A percentile compares a stretch with the other conserved stretches of the same genome.
phyloP scores from a whole-genome alignment of 2,888 invertebrate genomes.

The Creontiades dilutus region DNA sequence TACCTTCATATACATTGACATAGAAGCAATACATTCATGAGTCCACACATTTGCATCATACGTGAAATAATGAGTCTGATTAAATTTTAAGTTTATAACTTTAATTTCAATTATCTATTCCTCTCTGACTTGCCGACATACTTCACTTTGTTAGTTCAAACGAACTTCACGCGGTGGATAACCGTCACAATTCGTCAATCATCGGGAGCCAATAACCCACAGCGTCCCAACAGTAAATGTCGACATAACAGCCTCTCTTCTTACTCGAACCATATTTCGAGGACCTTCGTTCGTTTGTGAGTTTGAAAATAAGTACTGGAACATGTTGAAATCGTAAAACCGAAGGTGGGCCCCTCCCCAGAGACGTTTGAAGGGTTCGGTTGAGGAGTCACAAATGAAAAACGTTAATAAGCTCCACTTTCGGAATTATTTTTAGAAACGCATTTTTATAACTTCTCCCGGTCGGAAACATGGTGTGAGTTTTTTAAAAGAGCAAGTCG shows the following conservation, averaged over 20 bases:
- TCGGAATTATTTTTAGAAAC: constrained; percentile 13
- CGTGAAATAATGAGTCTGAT: no score
- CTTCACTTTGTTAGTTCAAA: no score
- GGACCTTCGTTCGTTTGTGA: neutral
- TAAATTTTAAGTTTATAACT: no score
- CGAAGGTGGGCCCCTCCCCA: neutral
- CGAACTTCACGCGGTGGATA: no score
- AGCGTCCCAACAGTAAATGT: neutral
- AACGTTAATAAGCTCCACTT: constrained; percentile 1
- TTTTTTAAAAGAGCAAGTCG: neutral
- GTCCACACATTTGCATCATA: no score
- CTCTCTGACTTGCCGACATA: no score
- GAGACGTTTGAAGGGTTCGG: constrained; percentile 16
- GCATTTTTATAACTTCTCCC: constrained; percentile 13
- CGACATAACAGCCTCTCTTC: neutral
- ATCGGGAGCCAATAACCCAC: neutral
- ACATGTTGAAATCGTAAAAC: constrained; percentile 32
- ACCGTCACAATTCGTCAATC: neutral
- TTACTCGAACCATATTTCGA: neutral
- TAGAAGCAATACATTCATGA: no score
- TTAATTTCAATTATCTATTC: no score
- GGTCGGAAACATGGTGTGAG: neutral
- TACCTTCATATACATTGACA: no score
- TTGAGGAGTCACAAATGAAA: neutral
- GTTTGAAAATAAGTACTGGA: constrained; percentile 5